These are phyloP conservation scores for Corythoichthys intestinalis DNA, from an alignment of 2,113 vertebrate genomes.

Conservation along the genomic window DNA sequence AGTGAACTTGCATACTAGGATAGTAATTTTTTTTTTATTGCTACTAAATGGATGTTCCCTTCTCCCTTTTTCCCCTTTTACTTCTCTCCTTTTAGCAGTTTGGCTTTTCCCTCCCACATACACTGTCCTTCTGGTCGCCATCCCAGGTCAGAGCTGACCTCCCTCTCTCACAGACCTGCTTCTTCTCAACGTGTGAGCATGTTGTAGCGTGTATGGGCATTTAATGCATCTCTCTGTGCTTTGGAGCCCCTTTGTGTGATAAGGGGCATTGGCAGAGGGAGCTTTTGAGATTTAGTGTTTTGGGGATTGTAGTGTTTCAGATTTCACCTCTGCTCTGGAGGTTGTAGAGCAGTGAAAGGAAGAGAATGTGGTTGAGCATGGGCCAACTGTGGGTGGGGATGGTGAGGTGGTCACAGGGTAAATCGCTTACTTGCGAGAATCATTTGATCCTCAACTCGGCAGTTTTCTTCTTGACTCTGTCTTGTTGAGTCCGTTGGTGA, in stretches of 20 bases:
- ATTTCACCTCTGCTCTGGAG: constrained; percentile 50
- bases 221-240: constrained; percentile 5
- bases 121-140: constrained; percentile 30
- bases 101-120: neutral
- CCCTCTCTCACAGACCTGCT: constrained; percentile 62
- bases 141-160: constrained; percentile 52
- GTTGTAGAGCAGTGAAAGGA: constrained; percentile 16
- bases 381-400: constrained; percentile 10
- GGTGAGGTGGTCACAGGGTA: constrained; percentile 42
- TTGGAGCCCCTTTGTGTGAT: neutral
- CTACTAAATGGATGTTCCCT: neutral
- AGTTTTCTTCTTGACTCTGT: constrained; percentile 69
- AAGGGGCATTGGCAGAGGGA: constrained; percentile 20
- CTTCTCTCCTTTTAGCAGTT: neutral
- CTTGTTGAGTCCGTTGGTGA: constrained; percentile 76
- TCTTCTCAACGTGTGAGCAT: constrained; percentile 47
- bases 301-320: constrained; percentile 58
- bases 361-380: constrained; percentile 42
- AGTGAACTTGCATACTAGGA: too few relatives aligned
- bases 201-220: constrained; percentile 1
- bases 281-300: constrained; percentile 71
- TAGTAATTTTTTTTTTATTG: too few relatives aligned
- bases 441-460: constrained; percentile 70
- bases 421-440: constrained; percentile 68
- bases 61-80: neutral